phyloP scores from a whole-genome alignment of 23 tunicate genomes.

The Diplosoma virens region DNA sequence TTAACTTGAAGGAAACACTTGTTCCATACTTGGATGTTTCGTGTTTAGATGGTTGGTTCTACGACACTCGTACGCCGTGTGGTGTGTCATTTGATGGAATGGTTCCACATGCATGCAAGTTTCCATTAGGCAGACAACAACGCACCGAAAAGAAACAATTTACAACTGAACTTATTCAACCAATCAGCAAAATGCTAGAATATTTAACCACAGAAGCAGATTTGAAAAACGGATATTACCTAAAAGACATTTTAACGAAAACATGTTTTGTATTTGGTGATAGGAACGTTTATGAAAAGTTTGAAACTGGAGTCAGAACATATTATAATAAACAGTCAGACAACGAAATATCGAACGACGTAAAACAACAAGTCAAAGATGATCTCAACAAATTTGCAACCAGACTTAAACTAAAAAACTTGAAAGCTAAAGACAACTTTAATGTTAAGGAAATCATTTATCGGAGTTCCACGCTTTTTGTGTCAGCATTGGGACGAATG shows the following conservation, averaged over 20 bases:
- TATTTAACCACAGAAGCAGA: too few species aligned
- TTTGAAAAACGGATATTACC: too few species aligned
- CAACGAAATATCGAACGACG: not conserved
- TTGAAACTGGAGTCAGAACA: too few species aligned
- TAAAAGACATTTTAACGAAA: not conserved
- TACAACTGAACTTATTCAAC: not conserved
- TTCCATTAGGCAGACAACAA: too few species aligned
- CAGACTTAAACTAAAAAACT: not conserved
- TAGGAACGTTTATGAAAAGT: not conserved
- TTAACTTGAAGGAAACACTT: too few species aligned
- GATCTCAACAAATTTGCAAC: not conserved
- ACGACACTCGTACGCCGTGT: too few species aligned
- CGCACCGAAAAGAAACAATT: not conserved
- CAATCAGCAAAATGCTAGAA: too few species aligned
- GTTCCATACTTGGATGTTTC: too few species aligned
- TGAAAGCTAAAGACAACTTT: not conserved
- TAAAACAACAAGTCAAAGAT: not conserved
- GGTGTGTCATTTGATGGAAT: too few species aligned
- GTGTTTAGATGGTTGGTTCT: too few species aligned
- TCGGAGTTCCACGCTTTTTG: not conserved
- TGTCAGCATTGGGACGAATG: not conserved
- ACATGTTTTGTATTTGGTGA: not conserved
- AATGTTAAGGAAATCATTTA: not conserved
- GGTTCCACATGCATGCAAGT: too few species aligned
- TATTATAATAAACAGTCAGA: not conserved